phyloP scores from a whole-genome alignment of 1,140 invertebrate species.

The Magallana gigas region DNA sequence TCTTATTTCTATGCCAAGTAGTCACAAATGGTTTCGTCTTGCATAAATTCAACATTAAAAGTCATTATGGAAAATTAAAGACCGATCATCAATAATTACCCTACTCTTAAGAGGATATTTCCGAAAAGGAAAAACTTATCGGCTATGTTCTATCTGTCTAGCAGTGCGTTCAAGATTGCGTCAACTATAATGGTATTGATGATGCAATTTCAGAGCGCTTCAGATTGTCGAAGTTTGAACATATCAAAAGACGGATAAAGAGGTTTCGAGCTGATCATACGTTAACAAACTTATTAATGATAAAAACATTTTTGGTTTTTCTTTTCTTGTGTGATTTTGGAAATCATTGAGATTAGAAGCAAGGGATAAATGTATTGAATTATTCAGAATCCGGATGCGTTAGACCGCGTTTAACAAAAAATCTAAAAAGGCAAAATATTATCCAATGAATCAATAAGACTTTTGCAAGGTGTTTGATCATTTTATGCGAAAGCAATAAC shows the following conservation, averaged over 20 bases:
- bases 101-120: background rate
- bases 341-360: background rate
- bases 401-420: too few relatives aligned
- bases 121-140: background rate
- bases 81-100: slow-evolving; percentile 13
- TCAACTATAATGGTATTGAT: slow-evolving; percentile 4
- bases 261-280: background rate
- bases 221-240: background rate
- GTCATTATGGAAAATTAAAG: slow-evolving; percentile 29
- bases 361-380: background rate
- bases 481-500: too few relatives aligned
- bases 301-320: background rate
- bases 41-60: slow-evolving; percentile 33
- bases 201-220: slow-evolving; percentile 9
- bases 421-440: too few relatives aligned
- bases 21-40: slow-evolving; percentile 15
- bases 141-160: background rate
- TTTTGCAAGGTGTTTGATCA: too few relatives aligned
- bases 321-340: slow-evolving; percentile 1
- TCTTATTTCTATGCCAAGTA: slow-evolving; percentile 10
- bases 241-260: background rate
- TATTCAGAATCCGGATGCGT: too few relatives aligned
- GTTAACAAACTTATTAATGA: background rate
- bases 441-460: too few relatives aligned
- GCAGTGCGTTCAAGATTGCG: background rate